Percentiles rank a stretch among this genome's conserved stretches.
Conservation (phyloP, 2,888 invertebrate genomes). For the Ophioninae sp. region DNA sequence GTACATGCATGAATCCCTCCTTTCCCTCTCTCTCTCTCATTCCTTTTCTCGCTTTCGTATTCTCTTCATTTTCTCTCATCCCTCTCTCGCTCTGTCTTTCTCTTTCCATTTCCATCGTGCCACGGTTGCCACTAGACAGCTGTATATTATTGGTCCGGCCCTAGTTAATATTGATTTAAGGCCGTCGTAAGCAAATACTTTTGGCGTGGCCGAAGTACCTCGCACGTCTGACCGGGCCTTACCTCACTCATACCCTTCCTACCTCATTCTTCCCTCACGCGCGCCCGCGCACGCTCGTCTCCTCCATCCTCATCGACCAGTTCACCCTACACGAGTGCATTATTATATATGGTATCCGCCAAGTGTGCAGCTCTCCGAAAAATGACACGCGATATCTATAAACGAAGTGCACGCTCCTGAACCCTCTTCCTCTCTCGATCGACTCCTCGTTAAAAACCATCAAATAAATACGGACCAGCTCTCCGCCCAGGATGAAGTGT, state of each 20-base stretch:
- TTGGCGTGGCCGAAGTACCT: conserved; percentile 64
- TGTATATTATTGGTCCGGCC: conserved; percentile 69
- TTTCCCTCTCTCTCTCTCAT: conserved; percentile 38
- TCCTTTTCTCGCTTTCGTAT: conserved; percentile 53
- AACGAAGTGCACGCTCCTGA: conserved; percentile 47
- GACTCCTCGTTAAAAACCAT: conserved; percentile 61
- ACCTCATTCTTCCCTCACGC: conserved; percentile 38
- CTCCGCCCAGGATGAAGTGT: conserved; percentile 52
- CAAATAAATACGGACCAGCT: conserved; percentile 57
- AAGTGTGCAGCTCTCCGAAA: conserved; percentile 55
- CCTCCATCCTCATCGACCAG: conserved; percentile 49
- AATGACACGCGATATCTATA: conserved; percentile 63
- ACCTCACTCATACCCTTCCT: conserved; percentile 52
- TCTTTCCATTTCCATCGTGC: conserved; percentile 60
- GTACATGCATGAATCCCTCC: conserved; percentile 62
- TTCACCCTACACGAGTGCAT: conserved; percentile 40
- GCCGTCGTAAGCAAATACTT: conserved; percentile 69
- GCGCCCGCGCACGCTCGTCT: conserved; percentile 45
- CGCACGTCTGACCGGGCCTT: conserved; percentile 62
- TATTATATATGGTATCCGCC: conserved; percentile 42
- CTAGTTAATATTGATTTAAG: conserved; percentile 70
- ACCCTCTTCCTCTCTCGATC: conserved; percentile 46
- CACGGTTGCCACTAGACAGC: conserved; percentile 65
- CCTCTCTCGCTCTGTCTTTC: conserved; percentile 42
- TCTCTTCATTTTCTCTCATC: conserved; percentile 46